A percentile compares a stretch with the other conserved stretches of the same genome.
phyloP scores from a whole-genome alignment of 92 coral and sea anemone species.

The Pocillopora grandis region DNA sequence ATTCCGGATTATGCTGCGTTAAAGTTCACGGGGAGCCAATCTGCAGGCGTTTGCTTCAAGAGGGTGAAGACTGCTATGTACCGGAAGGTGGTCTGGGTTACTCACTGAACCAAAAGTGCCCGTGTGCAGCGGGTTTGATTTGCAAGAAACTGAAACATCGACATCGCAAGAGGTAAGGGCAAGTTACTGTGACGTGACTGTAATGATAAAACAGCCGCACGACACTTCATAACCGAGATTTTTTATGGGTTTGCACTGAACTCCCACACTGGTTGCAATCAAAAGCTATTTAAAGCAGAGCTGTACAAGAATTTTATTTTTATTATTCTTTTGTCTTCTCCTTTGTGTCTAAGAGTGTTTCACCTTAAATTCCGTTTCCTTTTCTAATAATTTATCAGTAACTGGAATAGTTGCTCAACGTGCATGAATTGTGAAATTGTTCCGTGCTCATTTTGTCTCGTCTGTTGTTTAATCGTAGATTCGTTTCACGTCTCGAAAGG shows the following conservation, averaged over 20 bases:
- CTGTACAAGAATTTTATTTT: constrained; percentile 20
- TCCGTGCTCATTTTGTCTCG: background rate
- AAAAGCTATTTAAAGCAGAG: constrained; percentile 7
- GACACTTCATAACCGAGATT: background rate
- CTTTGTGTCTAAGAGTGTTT: constrained; percentile 6
- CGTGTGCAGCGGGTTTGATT: constrained; percentile 83
- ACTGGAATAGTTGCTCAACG: constrained; percentile 8
- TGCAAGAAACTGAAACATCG: constrained; percentile 74
- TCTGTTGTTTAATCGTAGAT: constrained; percentile 47
- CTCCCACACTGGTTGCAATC: constrained; percentile 3
- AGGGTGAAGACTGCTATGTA: constrained; percentile 80
- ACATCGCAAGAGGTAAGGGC: constrained; percentile 65
- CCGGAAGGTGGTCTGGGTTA: constrained; percentile 92
- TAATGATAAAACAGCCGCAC: background rate
- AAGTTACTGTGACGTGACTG: background rate
- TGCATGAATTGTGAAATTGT: background rate
- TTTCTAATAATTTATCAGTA: background rate
- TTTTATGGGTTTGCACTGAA: background rate
- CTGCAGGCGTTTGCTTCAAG: constrained; percentile 79
- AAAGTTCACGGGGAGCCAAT: constrained; percentile 92
- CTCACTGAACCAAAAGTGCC: constrained; percentile 86
- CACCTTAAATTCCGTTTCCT: constrained; percentile 7
- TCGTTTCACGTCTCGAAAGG: constrained; percentile 20
- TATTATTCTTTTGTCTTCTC: constrained; percentile 15
- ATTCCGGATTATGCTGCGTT: constrained; percentile 88